phyloP scores from a whole-genome alignment of 2,797 vertebrate species.

The Simalia tracyae region DNA sequence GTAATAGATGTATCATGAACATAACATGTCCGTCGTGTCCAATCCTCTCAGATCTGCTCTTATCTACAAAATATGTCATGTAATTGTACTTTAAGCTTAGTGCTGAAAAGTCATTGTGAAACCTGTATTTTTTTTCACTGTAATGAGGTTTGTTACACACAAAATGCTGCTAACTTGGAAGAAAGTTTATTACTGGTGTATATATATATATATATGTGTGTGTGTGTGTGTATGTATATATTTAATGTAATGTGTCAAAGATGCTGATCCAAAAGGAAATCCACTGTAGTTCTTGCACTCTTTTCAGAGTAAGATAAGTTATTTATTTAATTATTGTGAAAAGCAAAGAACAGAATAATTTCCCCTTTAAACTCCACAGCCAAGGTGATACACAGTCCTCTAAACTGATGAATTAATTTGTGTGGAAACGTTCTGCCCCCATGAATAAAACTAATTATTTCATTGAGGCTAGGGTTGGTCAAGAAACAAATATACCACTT shows the following conservation, averaged over 20 bases:
- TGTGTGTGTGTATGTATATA: not conserved
- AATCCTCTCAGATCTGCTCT: slow-evolving; percentile 9
- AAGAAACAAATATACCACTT: not conserved
- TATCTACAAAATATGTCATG: not conserved
- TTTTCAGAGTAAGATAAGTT: slow-evolving; percentile 23
- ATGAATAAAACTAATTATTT: not conserved
- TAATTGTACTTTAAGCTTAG: slow-evolving; percentile 11
- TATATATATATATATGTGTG: not conserved
- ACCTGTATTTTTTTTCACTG: not conserved
- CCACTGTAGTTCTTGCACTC: not conserved
- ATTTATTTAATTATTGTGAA: slow-evolving; percentile 43
- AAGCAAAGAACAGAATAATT: not conserved
- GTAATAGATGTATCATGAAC: slow-evolving; percentile 18
- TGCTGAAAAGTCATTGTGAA: not conserved
- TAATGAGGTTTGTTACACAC: slow-evolving; percentile 27
- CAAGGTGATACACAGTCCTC: not conserved
- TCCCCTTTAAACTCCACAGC: not conserved
- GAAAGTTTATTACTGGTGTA: slow-evolving; percentile 7
- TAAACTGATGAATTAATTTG: not conserved
- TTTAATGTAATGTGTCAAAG: not conserved
- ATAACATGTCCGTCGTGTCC: not conserved
- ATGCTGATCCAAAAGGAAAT: slow-evolving; percentile 19
- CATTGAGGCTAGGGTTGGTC: not conserved
- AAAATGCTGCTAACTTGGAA: slow-evolving; percentile 29
- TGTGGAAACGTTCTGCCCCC: not conserved